Base-by-base conservation (phyloP, 2,888 invertebrate genomes). In the Galerucella calmariensis region DNA sequence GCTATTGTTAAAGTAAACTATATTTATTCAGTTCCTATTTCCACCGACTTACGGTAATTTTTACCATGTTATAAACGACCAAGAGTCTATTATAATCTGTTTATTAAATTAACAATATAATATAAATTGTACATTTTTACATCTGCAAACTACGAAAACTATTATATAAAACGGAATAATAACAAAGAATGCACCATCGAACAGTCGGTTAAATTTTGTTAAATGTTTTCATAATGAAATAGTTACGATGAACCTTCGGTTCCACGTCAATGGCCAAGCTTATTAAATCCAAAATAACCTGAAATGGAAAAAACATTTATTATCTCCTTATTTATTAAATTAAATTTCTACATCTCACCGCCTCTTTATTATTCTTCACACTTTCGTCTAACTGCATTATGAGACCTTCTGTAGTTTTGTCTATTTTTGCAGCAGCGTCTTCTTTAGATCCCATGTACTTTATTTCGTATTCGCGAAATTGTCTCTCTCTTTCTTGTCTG, bases 401-500 rank as follows among this genome's bases (percentile, higher is more conserved):
- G 66, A 83, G 81, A 8, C 80, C 61, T 69, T 86, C 83, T 0
- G 88, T 87, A 66, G 87, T 84, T 75, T 83, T 84, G 59, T 88
- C 86, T 69, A 88, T 88, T 81, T 85, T 86, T 0, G 85, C 85
- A 5, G 84, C 84, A 5, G 87, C 83, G 74, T 87, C 87, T 75
- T 85, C 87, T 65, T 84, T 84, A 2, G 85, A 86, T n/a, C 87
- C 87, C 84, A 88, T 84, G 78, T 85, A 84, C 74, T 83, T 85
- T 1, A 83, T 81, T 78, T 88, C 88, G 76, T 86, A 88, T 78
- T 86, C 86, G 46, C 83, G 83, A 76, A 86, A 88, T 70, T 85
- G 84, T 14, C 83, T 78, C 68, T 87, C 87, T 16, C 87, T 80
- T 78, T 87, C 87, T 24, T 81, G 73, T 5, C 87, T 81, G 77